phyloP scores from a whole-genome alignment of 2,113 vertebrate species.

The Urocolius indicus region DNA sequence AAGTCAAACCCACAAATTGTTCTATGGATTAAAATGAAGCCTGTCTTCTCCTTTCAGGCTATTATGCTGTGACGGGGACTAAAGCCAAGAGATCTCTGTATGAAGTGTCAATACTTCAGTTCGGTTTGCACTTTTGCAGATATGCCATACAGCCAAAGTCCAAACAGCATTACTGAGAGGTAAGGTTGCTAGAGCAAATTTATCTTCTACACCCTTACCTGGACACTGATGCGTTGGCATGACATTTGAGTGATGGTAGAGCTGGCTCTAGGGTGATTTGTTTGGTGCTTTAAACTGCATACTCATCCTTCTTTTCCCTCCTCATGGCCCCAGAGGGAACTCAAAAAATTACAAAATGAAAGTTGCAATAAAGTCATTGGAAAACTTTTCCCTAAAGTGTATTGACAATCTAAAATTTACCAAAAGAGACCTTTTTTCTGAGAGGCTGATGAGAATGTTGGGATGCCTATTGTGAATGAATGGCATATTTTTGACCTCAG shows the following conservation, averaged over 20 bases:
- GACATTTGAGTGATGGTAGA: not conserved
- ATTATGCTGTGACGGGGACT: not conserved
- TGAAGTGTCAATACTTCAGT: not conserved
- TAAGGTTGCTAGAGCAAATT: not conserved
- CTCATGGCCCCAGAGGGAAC: not conserved
- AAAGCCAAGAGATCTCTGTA: not conserved
- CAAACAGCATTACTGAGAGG: not conserved
- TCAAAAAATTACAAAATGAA: not conserved
- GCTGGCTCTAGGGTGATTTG: not conserved
- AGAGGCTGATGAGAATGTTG: not conserved
- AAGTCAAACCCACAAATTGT: not conserved
- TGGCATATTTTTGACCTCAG: not conserved
- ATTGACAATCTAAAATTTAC: not conserved
- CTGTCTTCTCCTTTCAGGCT: not conserved
- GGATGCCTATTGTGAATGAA: not conserved
- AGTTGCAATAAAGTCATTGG: not conserved
- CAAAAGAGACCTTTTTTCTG: not conserved
- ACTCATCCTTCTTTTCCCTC: not conserved
- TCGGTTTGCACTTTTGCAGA: not conserved
- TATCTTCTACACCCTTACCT: not conserved
- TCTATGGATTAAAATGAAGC: not conserved
- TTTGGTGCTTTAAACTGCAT: not conserved
- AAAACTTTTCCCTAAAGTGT: not conserved
- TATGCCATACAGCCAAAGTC: not conserved
- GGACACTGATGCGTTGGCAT: not conserved